phyloP scores from a whole-genome alignment of 1,140 invertebrate genomes.

The Onthophagus taurus region DNA sequence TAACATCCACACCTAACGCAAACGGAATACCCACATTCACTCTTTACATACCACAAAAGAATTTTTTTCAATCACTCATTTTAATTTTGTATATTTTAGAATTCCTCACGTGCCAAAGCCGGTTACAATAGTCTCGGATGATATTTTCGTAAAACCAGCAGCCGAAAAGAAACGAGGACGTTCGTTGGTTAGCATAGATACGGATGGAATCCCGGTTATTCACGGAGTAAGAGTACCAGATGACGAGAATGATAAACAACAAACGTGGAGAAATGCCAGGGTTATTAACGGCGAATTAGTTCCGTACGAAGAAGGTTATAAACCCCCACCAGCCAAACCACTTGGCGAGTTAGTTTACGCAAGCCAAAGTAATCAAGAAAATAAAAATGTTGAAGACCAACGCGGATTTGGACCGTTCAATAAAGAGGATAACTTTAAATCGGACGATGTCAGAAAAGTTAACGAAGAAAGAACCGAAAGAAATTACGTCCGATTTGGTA shows the following conservation, averaged over 20 bases:
- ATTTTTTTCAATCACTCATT: too few species aligned
- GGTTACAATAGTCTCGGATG: constrained; percentile 52
- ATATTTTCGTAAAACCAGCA: constrained; percentile 48
- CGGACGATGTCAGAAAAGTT: constrained; percentile 22
- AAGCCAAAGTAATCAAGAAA: constrained; percentile 29
- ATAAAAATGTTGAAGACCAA: constrained; percentile 19
- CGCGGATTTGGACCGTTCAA: constrained; percentile 32
- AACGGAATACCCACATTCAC: too few species aligned
- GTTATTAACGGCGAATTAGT: constrained; percentile 73
- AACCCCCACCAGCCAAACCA: constrained; percentile 48
- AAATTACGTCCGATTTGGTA: constrained; percentile 28
- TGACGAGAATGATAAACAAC: constrained; percentile 64
- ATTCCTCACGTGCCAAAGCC: constrained; percentile 50
- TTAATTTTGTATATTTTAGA: constrained; percentile 28
- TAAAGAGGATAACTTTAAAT: constrained; percentile 33
- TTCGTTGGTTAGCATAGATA: constrained; percentile 49
- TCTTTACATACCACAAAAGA: too few species aligned
- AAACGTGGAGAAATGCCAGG: constrained; percentile 75
- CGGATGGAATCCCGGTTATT: constrained; percentile 66
- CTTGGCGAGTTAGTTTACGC: constrained; percentile 44
- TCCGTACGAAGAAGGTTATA: constrained; percentile 56
- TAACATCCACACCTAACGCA: too few species aligned
- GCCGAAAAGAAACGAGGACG: constrained; percentile 40
- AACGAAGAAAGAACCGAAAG: constrained; percentile 16
- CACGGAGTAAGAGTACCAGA: constrained; percentile 73